Percentiles rank a stretch among this genome's conserved stretches.
Evolutionary conservation across 1,140 invertebrate genomes (phyloP).

Genomic region (Drosophila insularis): DNA sequence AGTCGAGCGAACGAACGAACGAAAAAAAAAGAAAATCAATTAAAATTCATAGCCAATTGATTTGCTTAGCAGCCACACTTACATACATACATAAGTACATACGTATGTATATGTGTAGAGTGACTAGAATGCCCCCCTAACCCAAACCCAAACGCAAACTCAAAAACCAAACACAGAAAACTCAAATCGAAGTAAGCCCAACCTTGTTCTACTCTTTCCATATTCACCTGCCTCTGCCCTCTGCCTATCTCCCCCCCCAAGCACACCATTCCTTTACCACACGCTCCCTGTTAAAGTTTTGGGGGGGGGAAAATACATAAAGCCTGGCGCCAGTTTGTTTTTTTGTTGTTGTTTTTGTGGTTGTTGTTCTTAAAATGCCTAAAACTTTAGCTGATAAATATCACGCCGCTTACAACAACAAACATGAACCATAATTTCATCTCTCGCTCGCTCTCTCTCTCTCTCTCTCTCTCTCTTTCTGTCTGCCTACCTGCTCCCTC

Average conservation of each 20-base stretch:
- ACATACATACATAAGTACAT: slow-evolving; percentile 29
- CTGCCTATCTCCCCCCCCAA: background rate
- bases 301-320: slow-evolving; percentile 32
- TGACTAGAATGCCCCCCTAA: background rate
- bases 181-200: background rate
- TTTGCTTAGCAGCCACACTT: slow-evolving; percentile 53
- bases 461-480: background rate
- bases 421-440: slow-evolving; percentile 37
- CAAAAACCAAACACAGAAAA: too few relatives aligned
- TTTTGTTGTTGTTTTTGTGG: background rate
- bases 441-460: too few relatives aligned
- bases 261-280: background rate
- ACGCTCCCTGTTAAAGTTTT: slow-evolving; percentile 19
- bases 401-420: slow-evolving; percentile 47
- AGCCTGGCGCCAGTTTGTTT: slow-evolving; percentile 64
- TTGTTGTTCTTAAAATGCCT: slow-evolving; percentile 7
- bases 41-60: slow-evolving; percentile 82
- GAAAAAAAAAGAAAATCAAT: slow-evolving; percentile 67
- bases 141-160: background rate
- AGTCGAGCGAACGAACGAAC: slow-evolving; percentile 35
- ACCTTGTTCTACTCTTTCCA: background rate
- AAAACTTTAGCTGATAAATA: slow-evolving; percentile 49
- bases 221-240: background rate
- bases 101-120: slow-evolving; percentile 24
- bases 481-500: slow-evolving; percentile 23